Evolutionary conservation across 2,113 vertebrate genomes (phyloP).

Genomic region (Zootoca vivipara): DNA sequence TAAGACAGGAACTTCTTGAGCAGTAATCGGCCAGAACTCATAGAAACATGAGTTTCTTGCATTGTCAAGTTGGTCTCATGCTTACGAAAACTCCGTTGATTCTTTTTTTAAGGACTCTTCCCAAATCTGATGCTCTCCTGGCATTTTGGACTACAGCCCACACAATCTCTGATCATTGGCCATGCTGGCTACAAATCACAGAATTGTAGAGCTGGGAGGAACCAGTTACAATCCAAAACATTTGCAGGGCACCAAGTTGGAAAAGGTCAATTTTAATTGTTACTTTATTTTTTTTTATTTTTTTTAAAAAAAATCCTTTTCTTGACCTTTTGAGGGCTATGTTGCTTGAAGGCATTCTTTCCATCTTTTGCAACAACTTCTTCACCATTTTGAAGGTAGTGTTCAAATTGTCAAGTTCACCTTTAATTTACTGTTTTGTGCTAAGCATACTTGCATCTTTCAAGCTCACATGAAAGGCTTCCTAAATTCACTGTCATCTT

Average conservation of each 20-base stretch:
- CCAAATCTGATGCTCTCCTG: no score
- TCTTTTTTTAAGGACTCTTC: no score
- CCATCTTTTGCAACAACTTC: not conserved
- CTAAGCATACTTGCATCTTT: constrained; percentile 16
- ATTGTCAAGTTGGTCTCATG: not conserved
- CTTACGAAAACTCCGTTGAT: not conserved
- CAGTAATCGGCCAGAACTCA: not conserved
- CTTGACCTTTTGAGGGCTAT: not conserved
- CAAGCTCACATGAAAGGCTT: constrained; percentile 14
- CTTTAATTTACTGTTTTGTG: constrained; percentile 11
- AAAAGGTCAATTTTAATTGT: not conserved
- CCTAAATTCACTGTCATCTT: not conserved
- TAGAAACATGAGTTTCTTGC: no score
- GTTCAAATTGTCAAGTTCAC: constrained; percentile 14
- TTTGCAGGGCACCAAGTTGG: not conserved
- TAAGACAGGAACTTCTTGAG: not conserved
- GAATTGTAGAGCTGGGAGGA: no score
- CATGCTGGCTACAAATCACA: no score
- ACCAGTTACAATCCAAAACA: not conserved
- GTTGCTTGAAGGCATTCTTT: not conserved
- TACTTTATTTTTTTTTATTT: no score
- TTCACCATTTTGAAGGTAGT: constrained; percentile 5
- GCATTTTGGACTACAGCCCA: no score
- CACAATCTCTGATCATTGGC: no score
- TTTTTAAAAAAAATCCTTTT: not conserved